Base-by-base conservation (phyloP, 2,113 vertebrate species). In the Pycnonotus jocosus region DNA sequence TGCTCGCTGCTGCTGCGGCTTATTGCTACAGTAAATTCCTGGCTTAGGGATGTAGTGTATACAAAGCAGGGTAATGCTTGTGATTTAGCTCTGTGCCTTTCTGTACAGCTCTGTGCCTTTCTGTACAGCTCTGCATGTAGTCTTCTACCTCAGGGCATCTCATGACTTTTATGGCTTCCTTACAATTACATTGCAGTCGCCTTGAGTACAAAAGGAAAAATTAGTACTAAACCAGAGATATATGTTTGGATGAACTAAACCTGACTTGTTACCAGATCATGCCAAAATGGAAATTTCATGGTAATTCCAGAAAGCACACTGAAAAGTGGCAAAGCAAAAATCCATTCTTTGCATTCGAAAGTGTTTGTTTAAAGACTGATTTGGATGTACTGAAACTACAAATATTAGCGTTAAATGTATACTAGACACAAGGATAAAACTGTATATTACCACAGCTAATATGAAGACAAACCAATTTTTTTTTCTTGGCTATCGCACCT, bases 1-100 rank as follows among this genome's bases (percentile, higher is more conserved):
- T 61, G 11, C 71, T 94, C 0, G 0, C 38, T 66, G 48, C n/a
- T 58, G 66, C 57, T 87, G 54, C 0, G 0, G 35, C 22, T 94
- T 86, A 77, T 25, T 88, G 58, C 56, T 80, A 5, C 50, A 77
- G 61, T 54, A 77, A 92, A 90, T 80, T 47, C 51, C 42, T 82
- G 42, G 78, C 58, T 93, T 62, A 70, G 33, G 77, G 71, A 3
- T 62, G 6, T 21, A 50, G 60, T 2, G 2, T 42, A 30, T 30
- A 68, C 40, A 33, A 2, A 19, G 50, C 12, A 14, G 24, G 40
- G 35, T 27, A 77, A 81, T 35, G 42, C 15, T 7, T 47, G n/a
- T 51, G 77, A 64, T 76, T 95, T 69, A 89, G 37, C 40, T 92
- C 53, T 77, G 38, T 81, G 48, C 47, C 19, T 71, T 62, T 35